phyloP scores from a whole-genome alignment of 2,888 invertebrate species.

The Pyrrhia umbra region DNA sequence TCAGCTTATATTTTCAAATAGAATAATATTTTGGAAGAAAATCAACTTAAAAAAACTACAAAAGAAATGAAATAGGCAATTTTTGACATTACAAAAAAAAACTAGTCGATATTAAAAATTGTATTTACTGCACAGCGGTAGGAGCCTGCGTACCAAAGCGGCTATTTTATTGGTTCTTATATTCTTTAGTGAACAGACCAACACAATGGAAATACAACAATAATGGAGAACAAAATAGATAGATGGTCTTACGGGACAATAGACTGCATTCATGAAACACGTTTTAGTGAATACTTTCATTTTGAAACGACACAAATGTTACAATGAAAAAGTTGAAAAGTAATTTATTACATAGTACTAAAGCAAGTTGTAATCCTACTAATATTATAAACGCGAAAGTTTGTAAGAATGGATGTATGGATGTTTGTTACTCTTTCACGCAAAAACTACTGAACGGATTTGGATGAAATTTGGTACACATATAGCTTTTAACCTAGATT shows the following conservation, averaged over 20 bases:
- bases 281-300: slow-evolving; percentile 53
- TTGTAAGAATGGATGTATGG: no score
- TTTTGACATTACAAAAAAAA: neutral
- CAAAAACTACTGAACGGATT: no score
- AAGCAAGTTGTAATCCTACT: no score
- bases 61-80: no score
- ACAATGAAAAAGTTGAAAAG: slow-evolving; percentile 43
- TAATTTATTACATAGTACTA: slow-evolving; percentile 26
- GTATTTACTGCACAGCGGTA: neutral
- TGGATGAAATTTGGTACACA: no score
- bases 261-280: slow-evolving; percentile 45
- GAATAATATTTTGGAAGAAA: neutral
- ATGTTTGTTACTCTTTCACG: no score
- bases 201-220: slow-evolving; percentile 54
- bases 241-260: slow-evolving; percentile 44
- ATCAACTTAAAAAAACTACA: no score
- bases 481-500: no score
- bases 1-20: neutral
- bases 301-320: slow-evolving; percentile 37
- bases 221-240: slow-evolving; percentile 50
- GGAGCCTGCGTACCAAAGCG: slow-evolving; percentile 18
- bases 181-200: slow-evolving; percentile 34
- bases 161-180: slow-evolving; percentile 50
- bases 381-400: no score
- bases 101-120: no score